Base-by-base conservation (phyloP, 2,888 invertebrate species). In the Himalopsyche tibetana region DNA sequence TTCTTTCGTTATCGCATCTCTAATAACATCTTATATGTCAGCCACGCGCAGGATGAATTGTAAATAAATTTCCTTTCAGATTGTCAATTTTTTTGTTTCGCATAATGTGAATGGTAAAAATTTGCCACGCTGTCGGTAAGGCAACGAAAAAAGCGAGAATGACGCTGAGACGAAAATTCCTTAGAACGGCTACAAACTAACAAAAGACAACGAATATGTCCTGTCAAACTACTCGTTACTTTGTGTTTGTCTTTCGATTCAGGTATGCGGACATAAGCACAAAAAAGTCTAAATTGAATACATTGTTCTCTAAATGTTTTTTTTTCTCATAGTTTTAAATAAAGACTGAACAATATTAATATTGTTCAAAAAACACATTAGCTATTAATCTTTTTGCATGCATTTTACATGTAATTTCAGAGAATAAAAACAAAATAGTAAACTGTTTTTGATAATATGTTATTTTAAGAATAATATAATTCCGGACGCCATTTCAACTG, bases 1-100 rank as follows among this genome's bases (percentile, higher is more conserved):
- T 63, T 19, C n/a, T 63, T 63, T 8, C 19, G 28, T 19, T 28
- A 19, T 63, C 19, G 2, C 63, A 63, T 28, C 19, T 63, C 19
- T 63, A 63, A n/a, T 11, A 28, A 19, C 28, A 63, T 19, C 8
- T n/a, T 19, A 63, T 63, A 63, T 19, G 3, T n/a, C 4, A 19
- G 63, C 63, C 63, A 63, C 63, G 63, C 63, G 63, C 63, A 63
- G 63, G 63, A 19, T 63, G 63, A 63, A 63, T 63, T 19, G 63
- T 63, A 63, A 63, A 28, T 28, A 28, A 28, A 63, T 63, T 63
- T 63, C 63, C 11, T 19, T 63, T 63, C 63, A 63, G 11, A 63
- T 63, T 28, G 8, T 19, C 19, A 11, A 9, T 6, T n/a, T 63
- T 63, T 63, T 63, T 63, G 63, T 63, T 28, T 63, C 63, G 63